Percentiles rank a stretch among this genome's conserved stretches.
Conservation (phyloP, 2,888 invertebrate genomes). For the Agrypnus murinus region DNA sequence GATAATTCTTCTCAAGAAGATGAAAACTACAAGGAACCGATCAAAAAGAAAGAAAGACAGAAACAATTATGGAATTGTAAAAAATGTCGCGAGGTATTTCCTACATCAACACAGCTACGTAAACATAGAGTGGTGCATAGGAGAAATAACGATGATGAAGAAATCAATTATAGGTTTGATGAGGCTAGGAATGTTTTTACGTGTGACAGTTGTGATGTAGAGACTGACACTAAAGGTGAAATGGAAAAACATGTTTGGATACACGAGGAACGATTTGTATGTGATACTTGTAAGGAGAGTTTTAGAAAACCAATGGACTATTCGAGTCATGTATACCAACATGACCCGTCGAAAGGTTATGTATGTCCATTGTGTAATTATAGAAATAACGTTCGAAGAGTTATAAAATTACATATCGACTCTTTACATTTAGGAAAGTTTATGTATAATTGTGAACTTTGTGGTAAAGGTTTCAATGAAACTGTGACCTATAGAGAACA, state of each 20-base stretch:
- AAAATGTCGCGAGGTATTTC: not conserved
- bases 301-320: conserved; percentile 66
- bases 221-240: conserved; percentile 40
- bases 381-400: conserved; percentile 60
- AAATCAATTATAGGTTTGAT: conserved; percentile 62
- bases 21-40: too few relatives aligned
- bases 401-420: conserved; percentile 64
- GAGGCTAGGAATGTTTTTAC: conserved; percentile 57
- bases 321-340: conserved; percentile 63
- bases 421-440: conserved; percentile 67
- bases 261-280: conserved; percentile 53
- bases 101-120: not conserved
- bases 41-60: too few relatives aligned
- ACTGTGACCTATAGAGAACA: conserved; percentile 74
- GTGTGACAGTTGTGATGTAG: conserved; percentile 53
- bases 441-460: conserved; percentile 73
- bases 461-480: conserved; percentile 75
- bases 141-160: not conserved
- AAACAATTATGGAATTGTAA: not conserved
- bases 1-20: too few relatives aligned
- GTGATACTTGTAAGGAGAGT: conserved; percentile 63
- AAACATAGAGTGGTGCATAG: conserved; percentile 57
- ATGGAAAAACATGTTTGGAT: conserved; percentile 50
- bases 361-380: conserved; percentile 65
- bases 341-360: conserved; percentile 62